phyloP scores from a whole-genome alignment of 1,140 invertebrate species.

The Cydia splendana region DNA sequence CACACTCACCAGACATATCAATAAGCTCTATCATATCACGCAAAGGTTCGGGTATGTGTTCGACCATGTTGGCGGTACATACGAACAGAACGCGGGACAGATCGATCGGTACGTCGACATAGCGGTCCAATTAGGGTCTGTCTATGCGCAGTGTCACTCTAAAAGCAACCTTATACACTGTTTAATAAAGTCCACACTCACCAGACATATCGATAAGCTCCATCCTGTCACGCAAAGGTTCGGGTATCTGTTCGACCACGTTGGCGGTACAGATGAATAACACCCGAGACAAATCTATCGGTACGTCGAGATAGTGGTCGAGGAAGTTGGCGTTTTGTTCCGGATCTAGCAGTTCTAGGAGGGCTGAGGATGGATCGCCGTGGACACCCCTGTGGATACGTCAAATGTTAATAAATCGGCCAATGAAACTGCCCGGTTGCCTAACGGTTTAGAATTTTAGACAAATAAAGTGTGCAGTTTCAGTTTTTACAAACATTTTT shows the following conservation, averaged over 20 bases:
- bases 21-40: conserved; percentile 99
- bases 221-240: conserved; percentile 98
- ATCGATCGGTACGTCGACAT: conserved; percentile 98
- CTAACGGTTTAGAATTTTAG: too few species aligned
- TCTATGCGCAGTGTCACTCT: neutral
- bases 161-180: neutral
- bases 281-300: conserved; percentile 97
- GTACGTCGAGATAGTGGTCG: conserved; percentile 98
- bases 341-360: conserved; percentile 97
- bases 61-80: conserved; percentile 97
- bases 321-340: conserved; percentile 99
- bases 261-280: conserved; percentile 99
- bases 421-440: too few species aligned
- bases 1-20: conserved; percentile 93
- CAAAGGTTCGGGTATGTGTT: conserved; percentile 98
- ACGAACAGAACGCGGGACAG: conserved; percentile 98
- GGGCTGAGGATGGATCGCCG: conserved; percentile 97
- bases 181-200: conserved; percentile 40
- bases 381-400: conserved; percentile 87
- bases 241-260: conserved; percentile 97
- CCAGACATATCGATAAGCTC: conserved; percentile 99
- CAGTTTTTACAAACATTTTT: too few species aligned
- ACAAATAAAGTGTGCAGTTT: too few species aligned
- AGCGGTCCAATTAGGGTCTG: conserved; percentile 89
- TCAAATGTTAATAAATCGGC: neutral